Evolutionary conservation across 2,113 vertebrate species (phyloP).

Genomic region (Herpailurus yagouaroundi): DNA sequence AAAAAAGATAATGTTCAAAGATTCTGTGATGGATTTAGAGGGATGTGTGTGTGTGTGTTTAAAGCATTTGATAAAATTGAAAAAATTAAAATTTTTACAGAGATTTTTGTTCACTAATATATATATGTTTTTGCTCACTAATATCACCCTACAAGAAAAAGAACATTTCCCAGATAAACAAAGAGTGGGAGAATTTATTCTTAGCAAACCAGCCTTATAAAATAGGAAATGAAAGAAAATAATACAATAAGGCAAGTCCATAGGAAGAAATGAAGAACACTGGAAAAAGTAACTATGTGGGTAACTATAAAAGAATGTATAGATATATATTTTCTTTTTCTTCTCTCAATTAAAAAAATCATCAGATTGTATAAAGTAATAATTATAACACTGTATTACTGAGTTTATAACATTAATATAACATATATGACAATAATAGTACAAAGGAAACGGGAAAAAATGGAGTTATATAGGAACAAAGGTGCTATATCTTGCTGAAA

Average conservation of each 20-base stretch:
- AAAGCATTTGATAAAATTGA: slow-evolving; percentile 68
- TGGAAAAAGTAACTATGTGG: neutral
- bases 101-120: slow-evolving; percentile 59
- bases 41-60: neutral
- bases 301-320: neutral
- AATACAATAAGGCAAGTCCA: neutral
- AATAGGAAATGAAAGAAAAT: neutral
- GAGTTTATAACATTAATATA: neutral
- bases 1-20: slow-evolving; percentile 57
- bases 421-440: neutral
- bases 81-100: slow-evolving; percentile 59
- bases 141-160: slow-evolving; percentile 55
- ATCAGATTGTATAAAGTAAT: neutral
- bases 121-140: slow-evolving; percentile 27
- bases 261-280: neutral
- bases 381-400: neutral
- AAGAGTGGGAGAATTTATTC: neutral
- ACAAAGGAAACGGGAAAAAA: neutral
- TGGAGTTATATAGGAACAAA: neutral
- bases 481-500: neutral
- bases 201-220: neutral
- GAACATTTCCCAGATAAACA: neutral
- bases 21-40: slow-evolving; percentile 59
- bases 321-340: neutral
- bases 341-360: neutral